Evolutionary conservation across 1,140 invertebrate species (phyloP), one percentile per base, ranked within the genome.

Genomic region (silkworm (Bombyx mori)): DNA sequence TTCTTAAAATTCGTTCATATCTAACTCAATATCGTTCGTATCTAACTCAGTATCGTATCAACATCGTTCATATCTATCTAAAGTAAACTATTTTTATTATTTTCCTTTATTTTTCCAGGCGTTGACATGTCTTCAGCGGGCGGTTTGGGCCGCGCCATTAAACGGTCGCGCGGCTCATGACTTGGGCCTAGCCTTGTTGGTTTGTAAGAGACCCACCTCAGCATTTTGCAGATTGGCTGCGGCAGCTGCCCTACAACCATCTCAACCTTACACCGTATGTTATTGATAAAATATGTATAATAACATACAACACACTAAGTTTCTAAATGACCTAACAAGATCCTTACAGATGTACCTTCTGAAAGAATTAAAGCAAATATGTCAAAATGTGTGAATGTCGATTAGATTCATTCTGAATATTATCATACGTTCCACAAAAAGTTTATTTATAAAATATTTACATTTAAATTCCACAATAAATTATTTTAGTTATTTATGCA

Each of bases 211-310:
- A 5, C 75, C 75, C 7, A 68, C 76, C 5, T 82, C 82, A 1
- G 84, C 84, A 22, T 80, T 87, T 56, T 84, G 80, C 56, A 65
- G 82, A 8, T 66, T 87, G 1, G 84, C 84, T 7, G 61, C 69
- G 1, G 78, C 84, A 2, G 75, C 79, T 3, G 79, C 84, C 0
- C 56, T 82, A 53, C 74, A 73, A 6, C 80, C 82, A 0, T 55
- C 65, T 3, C 74, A 81, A 18, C 73, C 77, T 0, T 68, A 83
- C 51, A 83, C 82, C 8, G 83, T 86, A 65, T 61, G 48, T 57
- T 53, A 51, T 54, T 3, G 3, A 8, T 47, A 47, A 10, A 47
- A 47, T 3, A 18, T 18, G 12, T 1, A 18, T 18, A 18, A 18
- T 18, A 18, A 18, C 12, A 18, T 18, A 18, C 12, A 18, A 18